A percentile compares a stretch with the other conserved stretches of the same genome.
phyloP scores from a whole-genome alignment of 2,113 vertebrate species.

The Cyprinodon tularosa region DNA sequence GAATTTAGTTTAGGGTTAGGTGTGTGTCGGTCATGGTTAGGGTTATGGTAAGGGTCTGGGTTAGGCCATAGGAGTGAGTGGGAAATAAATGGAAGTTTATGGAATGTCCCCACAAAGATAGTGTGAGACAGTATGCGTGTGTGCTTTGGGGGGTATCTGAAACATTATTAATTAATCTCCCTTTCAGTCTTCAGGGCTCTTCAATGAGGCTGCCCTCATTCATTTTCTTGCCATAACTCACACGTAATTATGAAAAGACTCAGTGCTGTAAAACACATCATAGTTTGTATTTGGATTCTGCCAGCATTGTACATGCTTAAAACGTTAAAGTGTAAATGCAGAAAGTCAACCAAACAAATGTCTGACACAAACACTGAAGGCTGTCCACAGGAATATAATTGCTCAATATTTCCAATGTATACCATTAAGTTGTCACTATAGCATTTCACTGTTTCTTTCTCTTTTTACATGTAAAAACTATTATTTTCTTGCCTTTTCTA shows the following conservation, averaged over 20 bases:
- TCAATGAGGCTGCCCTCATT: conserved; percentile 37
- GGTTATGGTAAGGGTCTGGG: too few relatives aligned
- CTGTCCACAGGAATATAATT: neutral
- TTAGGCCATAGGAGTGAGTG: too few relatives aligned
- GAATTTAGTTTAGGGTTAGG: too few relatives aligned
- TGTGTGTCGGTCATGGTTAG: too few relatives aligned
- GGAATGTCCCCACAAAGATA: too few relatives aligned
- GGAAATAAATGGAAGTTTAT: too few relatives aligned
- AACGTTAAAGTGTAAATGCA: conserved; percentile 15
- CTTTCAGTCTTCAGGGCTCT: conserved; percentile 44
- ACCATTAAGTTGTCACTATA: neutral
- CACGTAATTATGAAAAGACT: neutral
- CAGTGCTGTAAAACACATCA: neutral
- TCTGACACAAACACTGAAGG: conserved; percentile 5
- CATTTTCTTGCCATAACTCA: conserved; percentile 28
- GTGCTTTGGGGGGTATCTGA: conserved; percentile 26
- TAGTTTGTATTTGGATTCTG: conserved; percentile 32
- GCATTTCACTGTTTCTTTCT: neutral
- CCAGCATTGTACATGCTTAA: conserved; percentile 12
- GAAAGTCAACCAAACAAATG: conserved; percentile 22
- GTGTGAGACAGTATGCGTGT: too few relatives aligned
- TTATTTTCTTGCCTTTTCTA: neutral
- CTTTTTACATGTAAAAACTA: neutral
- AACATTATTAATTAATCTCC: conserved; percentile 68
- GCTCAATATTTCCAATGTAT: neutral